Percentiles rank a stretch among this genome's conserved stretches.
These are phyloP conservation scores for Rotaria socialis DNA, from an alignment of 2,888 invertebrate species.

Conservation along the genomic window DNA sequence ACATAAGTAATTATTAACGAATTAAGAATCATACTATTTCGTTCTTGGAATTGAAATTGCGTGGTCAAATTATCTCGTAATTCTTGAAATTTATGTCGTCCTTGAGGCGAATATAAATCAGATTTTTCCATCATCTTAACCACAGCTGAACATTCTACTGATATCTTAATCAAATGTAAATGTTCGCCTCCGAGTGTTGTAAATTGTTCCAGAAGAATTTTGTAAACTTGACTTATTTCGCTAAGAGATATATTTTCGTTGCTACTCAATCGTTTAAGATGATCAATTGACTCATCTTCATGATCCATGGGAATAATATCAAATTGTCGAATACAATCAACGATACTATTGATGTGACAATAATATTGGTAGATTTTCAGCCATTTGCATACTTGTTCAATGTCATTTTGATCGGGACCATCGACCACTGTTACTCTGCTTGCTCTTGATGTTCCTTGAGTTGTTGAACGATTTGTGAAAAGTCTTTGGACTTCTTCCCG, in stretches of 20 bases:
- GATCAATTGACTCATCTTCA: background rate
- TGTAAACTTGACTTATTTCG: background rate
- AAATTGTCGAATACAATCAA: background rate
- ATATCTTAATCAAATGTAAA: conserved; percentile 1
- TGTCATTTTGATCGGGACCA: background rate
- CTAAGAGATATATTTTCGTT: background rate
- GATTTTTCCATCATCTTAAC: background rate
- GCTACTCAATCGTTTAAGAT: background rate
- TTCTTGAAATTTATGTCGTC: background rate
- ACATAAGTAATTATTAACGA: background rate
- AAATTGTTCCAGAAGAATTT: background rate
- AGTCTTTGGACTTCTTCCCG: background rate
- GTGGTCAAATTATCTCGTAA: conserved; percentile 35
- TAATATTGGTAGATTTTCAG: background rate
- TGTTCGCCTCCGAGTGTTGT: background rate
- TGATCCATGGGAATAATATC: background rate
- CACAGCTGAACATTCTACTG: background rate
- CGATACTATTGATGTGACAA: background rate
- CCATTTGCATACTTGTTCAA: conserved; percentile 29
- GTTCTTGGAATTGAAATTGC: conserved; percentile 22
- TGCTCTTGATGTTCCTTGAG: background rate
- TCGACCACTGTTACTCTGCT: background rate
- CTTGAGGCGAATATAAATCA: background rate
- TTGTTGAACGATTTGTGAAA: background rate
- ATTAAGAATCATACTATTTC: conserved; percentile 28